Base-by-base conservation (phyloP, 2,797 vertebrate genomes). In the Micromesistius poutassou region DNA sequence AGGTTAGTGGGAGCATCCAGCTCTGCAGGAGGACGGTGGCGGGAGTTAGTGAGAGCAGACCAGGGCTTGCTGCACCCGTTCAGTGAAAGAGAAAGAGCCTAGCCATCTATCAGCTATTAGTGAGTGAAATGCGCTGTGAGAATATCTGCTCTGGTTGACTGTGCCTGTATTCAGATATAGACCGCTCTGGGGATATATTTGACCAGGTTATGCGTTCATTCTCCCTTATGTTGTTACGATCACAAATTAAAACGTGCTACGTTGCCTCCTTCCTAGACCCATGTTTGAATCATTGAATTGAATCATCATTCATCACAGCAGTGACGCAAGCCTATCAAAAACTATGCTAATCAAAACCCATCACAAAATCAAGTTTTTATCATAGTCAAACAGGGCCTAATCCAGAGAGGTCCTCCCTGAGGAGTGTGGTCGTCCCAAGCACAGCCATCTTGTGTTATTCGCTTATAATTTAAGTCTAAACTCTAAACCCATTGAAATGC, bases 1-100 rank as follows among this genome's bases (percentile, higher is more conserved):
- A 96, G 87, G 80, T 94, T 94, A 89, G 88, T 74, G 30, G 92
- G 95, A 80, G 91, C 92, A 76, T 95, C 93, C 12, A 94, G 88
- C 70, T 89, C 91, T 92, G 77, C 35, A 85, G 79, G 73, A 76
- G 87, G 73, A 76, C 85, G 50, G 87, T 73, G 84, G 87, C 83
- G 84, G 28, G 40, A 81, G 28, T 75, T 35, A 16, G 68, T 88
- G 80, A 87, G 75, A 62, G 68, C 13, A 70, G 66, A 9, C 50
- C 50, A 62, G 36, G 36, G 36, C 9, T 9, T 38, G 36, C 36
- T 38, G 42, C 13, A 46, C 42, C 42, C 13, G 13, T 5, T 25
- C 55, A 62, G n/a, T n/a, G 22, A 62, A 1, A n/a, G 50, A 25
- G 6, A n/a, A 62, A 25, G 16, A 22, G 46, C 46, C 46, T 22